Evolutionary conservation across 2,888 invertebrate species (phyloP).

Genomic region (Coenonympha arcania): DNA sequence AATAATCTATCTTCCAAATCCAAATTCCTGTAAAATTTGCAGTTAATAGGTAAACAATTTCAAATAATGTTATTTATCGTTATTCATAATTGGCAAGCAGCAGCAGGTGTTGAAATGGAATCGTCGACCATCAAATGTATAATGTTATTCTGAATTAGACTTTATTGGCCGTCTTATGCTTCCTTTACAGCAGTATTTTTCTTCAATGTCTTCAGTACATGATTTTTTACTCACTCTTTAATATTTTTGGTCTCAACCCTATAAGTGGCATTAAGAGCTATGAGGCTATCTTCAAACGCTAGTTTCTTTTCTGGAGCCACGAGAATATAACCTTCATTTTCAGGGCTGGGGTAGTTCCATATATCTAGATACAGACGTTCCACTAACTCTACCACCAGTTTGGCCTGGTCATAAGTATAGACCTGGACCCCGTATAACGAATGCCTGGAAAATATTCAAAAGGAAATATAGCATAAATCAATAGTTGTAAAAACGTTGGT

Average conservation of each 20-base stretch:
- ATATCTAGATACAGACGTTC: conserved; percentile 37
- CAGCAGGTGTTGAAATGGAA: too few relatives aligned
- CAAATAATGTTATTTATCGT: too few relatives aligned
- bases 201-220: not conserved
- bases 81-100: too few relatives aligned
- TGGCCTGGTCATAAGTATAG: conserved; percentile 26
- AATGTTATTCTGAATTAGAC: too few relatives aligned
- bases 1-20: conserved; percentile 44
- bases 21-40: conserved; percentile 40
- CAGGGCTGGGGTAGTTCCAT: conserved; percentile 38
- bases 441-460: conserved; percentile 35
- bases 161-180: too few relatives aligned
- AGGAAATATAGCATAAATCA: not conserved
- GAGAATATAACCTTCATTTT: conserved; percentile 32
- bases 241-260: conserved; percentile 45
- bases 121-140: too few relatives aligned
- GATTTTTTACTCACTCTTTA: conserved; percentile 44
- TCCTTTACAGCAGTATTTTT: too few relatives aligned
- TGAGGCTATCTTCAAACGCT: conserved; percentile 40
- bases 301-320: conserved; percentile 38
- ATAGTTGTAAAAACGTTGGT: not conserved
- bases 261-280: conserved; percentile 36
- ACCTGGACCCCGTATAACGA: conserved; percentile 33
- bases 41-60: too few relatives aligned
- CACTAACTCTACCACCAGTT: conserved; percentile 37